These are phyloP conservation scores for Diaperis boleti DNA, from an alignment of 2,888 invertebrate genomes.

Conservation along the genomic window DNA sequence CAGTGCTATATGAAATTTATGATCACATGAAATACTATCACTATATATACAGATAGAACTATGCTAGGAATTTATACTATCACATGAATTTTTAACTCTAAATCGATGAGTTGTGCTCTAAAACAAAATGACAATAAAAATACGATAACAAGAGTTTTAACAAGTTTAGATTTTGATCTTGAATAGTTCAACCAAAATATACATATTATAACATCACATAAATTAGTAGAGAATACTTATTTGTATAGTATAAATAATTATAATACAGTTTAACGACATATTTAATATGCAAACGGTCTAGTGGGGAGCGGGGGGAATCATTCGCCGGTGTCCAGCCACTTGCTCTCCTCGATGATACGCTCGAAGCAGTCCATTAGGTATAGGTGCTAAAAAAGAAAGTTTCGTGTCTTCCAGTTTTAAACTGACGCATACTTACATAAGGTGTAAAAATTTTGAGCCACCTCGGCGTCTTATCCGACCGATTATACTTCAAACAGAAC, in stretches of 20 bases:
- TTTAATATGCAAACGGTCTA: conserved; percentile 40
- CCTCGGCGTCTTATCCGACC: conserved; percentile 83
- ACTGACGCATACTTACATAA: conserved; percentile 75
- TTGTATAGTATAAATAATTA: conserved; percentile 39
- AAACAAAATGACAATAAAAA: conserved; percentile 32
- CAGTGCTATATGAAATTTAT: conserved; percentile 5
- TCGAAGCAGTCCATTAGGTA: conserved; percentile 96
- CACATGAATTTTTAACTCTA: conserved; percentile 41
- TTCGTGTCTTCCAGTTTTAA: background rate
- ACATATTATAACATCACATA: conserved; percentile 41
- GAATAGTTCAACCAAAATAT: conserved; percentile 22
- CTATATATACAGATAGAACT: conserved; percentile 37
- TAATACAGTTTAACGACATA: conserved; percentile 43
- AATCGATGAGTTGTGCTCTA: conserved; percentile 33
- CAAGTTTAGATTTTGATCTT: conserved; percentile 28
- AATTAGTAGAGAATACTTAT: conserved; percentile 41
- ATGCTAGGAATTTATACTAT: conserved; percentile 37
- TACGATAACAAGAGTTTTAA: conserved; percentile 35
- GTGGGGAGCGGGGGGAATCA: conserved; percentile 65
- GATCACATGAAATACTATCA: conserved; percentile 37
- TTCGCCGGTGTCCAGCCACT: conserved; percentile 87
- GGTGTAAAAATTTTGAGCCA: conserved; percentile 90
- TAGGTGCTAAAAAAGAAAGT: conserved; percentile 75
- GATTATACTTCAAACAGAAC: conserved; percentile 88
- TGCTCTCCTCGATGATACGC: conserved; percentile 92